A percentile compares a stretch with the other conserved stretches of the same genome.
Conservation (phyloP, 1,140 invertebrate species). For the Drosophila elegans region DNA sequence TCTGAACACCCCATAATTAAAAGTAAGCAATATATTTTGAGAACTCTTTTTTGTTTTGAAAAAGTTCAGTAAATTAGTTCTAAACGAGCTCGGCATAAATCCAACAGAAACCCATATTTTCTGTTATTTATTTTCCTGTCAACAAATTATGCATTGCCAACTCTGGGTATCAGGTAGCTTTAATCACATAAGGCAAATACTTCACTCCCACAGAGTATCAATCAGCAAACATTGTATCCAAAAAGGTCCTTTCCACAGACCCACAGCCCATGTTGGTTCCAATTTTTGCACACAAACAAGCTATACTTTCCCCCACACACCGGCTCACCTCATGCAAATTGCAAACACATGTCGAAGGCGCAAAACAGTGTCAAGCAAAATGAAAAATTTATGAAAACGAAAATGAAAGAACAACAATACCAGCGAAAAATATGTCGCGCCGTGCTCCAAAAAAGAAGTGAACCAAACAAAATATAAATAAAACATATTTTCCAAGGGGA, state of each 20-base stretch:
- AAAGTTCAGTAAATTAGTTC: too few species aligned
- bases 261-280: constrained; percentile 22
- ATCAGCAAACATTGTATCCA: constrained; percentile 27
- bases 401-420: constrained; percentile 60
- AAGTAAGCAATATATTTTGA: too few species aligned
- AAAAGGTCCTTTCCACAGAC: constrained; percentile 4
- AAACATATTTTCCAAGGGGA: constrained; percentile 40
- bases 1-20: too few species aligned
- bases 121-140: neutral
- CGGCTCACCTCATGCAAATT: constrained; percentile 62
- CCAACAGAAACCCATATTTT: neutral
- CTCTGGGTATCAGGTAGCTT: constrained; percentile 4
- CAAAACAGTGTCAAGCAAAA: constrained; percentile 76
- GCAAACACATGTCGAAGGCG: constrained; percentile 77
- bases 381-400: constrained; percentile 74
- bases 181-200: constrained; percentile 36
- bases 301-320: neutral
- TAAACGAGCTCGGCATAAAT: neutral
- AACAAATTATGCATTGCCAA: neutral
- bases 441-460: constrained; percentile 6
- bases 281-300: constrained; percentile 8
- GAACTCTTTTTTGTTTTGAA: too few species aligned
- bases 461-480: constrained; percentile 21
- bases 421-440: constrained; percentile 54
- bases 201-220: constrained; percentile 39